These are phyloP conservation scores for Chelonoidis abingdonii DNA, from an alignment of 2,113 vertebrate genomes.

Conservation along the genomic window DNA sequence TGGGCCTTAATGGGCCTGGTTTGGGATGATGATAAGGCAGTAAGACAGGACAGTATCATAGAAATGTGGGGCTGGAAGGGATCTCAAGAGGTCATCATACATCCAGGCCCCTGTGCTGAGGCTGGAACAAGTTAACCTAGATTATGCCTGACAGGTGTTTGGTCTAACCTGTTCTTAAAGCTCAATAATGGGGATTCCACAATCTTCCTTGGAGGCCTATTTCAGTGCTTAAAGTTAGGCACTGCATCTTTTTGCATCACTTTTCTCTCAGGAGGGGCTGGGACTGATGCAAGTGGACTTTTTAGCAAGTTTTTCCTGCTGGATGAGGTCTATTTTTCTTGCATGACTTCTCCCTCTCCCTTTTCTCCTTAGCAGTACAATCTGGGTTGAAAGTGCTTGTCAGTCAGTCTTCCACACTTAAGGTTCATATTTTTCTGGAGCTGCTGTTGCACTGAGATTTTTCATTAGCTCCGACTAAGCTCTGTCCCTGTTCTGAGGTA, in stretches of 20 bases:
- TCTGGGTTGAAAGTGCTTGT: slow-evolving; percentile 10
- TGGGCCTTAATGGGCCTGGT: background rate
- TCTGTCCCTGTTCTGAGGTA: too few relatives aligned
- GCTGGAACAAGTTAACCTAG: too few relatives aligned
- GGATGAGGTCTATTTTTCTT: slow-evolving; percentile 18
- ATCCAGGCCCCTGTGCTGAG: too few relatives aligned
- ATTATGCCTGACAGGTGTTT: too few relatives aligned
- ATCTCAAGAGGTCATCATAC: background rate
- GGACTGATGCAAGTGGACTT: slow-evolving; percentile 5
- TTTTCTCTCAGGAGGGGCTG: background rate
- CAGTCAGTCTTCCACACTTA: background rate
- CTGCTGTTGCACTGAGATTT: too few relatives aligned
- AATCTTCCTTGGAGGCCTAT: background rate
- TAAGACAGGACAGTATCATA: background rate
- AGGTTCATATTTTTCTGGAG: background rate
- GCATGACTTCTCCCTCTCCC: background rate
- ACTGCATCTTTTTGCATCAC: fast-evolving
- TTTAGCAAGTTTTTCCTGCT: background rate
- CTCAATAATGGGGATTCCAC: too few relatives aligned
- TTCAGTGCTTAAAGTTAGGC: too few relatives aligned
- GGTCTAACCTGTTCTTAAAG: too few relatives aligned
- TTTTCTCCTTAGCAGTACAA: background rate
- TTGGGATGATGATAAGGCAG: background rate
- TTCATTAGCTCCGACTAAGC: too few relatives aligned
- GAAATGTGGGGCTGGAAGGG: too few relatives aligned